Evolutionary conservation across 2,888 invertebrate species (phyloP).

Genomic region (Hyposoter didymator): DNA sequence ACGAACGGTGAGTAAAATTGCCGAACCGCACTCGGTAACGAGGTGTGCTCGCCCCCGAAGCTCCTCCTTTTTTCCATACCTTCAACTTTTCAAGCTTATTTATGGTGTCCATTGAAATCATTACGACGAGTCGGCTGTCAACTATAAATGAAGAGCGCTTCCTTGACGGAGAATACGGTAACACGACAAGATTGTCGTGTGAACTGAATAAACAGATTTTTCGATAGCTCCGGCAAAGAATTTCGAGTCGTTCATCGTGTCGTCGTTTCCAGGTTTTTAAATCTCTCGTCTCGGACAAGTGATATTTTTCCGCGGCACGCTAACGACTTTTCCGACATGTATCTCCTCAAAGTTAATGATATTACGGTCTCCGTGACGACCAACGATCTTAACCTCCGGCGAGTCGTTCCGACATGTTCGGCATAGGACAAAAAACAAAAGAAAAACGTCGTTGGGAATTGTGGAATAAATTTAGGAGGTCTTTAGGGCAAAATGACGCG

Average conservation of each 20-base stretch:
- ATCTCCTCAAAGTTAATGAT: conserved; percentile 48
- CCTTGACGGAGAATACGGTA: conserved; percentile 35
- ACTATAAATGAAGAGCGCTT: conserved; percentile 50
- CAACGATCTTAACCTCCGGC: neutral
- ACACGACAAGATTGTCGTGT: conserved; percentile 10
- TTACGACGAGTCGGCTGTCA: conserved; percentile 47
- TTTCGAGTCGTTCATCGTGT: conserved; percentile 39
- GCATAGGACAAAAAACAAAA: neutral
- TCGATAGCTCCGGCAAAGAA: conserved; percentile 31
- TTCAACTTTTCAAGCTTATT: conserved; percentile 35
- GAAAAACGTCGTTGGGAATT: neutral
- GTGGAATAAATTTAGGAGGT: neutral
- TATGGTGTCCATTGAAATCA: conserved; percentile 20
- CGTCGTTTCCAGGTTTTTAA: neutral
- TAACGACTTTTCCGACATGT: conserved; percentile 12
- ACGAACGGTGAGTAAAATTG: conserved; percentile 52
- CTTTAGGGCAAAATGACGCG: neutral
- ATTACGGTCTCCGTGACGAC: conserved; percentile 31
- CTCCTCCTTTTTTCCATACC: conserved; percentile 1
- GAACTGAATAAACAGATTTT: conserved; percentile 47
- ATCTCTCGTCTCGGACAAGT: conserved; percentile 8
- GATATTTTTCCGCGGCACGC: conserved; percentile 29
- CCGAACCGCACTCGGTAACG: conserved; percentile 60
- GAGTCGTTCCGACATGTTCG: neutral
- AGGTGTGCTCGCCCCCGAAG: conserved; percentile 25